These are phyloP conservation scores for Pungitius pungitius DNA, from an alignment of 2,113 vertebrate species.

Conservation along the genomic window DNA sequence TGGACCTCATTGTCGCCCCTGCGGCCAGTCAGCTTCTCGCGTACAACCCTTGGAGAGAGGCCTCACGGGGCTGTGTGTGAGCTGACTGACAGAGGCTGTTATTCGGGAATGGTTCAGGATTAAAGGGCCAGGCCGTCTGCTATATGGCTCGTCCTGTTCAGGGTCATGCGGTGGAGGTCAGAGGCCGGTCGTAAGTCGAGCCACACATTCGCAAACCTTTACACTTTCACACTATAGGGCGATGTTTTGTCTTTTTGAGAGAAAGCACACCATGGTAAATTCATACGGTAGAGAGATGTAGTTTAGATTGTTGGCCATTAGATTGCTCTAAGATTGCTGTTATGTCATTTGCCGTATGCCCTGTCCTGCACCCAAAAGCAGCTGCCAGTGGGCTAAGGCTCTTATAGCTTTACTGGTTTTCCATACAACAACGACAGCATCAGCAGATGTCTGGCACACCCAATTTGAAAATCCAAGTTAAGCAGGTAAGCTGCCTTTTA, in stretches of 20 bases:
- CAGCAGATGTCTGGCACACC: constrained; percentile 7
- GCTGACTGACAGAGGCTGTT: constrained; percentile 70
- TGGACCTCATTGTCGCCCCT: constrained; percentile 60
- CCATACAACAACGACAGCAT: constrained; percentile 6
- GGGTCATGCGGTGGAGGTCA: background rate
- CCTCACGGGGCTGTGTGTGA: constrained; percentile 44
- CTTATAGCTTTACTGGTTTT: background rate
- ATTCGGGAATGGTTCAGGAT: constrained; percentile 61
- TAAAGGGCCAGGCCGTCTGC: constrained; percentile 37
- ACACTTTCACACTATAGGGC: background rate
- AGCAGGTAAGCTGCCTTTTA: background rate
- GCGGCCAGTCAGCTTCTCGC: constrained; percentile 42
- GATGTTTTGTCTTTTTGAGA: background rate
- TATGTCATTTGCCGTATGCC: background rate
- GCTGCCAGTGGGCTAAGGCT: background rate
- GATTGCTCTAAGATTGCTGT: background rate
- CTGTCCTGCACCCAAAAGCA: background rate
- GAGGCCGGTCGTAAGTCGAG: constrained; percentile 30
- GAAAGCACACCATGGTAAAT: background rate
- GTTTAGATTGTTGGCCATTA: background rate
- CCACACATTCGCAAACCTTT: constrained; percentile 3
- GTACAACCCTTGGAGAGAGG: constrained; percentile 37
- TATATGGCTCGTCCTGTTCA: constrained; percentile 15
- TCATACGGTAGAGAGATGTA: background rate
- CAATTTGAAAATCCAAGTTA: constrained; percentile 5